These are phyloP conservation scores for Cosmorhoe ocellata DNA, from an alignment of 2,888 invertebrate genomes.

Conservation along the genomic window DNA sequence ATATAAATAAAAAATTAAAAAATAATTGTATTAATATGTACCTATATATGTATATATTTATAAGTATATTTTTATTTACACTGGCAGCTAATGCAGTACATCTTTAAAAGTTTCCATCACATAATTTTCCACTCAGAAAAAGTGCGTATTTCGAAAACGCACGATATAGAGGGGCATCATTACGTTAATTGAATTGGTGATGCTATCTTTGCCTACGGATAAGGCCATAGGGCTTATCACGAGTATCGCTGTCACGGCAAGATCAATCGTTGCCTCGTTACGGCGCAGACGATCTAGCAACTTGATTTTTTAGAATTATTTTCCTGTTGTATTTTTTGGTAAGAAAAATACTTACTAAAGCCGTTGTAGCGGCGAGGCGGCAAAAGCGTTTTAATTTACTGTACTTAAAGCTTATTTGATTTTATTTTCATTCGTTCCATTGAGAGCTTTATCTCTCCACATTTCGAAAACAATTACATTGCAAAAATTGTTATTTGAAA, in stretches of 20 bases:
- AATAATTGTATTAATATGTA: too few relatives aligned
- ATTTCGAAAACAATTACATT: too few relatives aligned
- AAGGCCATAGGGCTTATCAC: conserved; percentile 65
- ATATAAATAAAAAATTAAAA: too few relatives aligned
- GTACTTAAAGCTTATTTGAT: too few relatives aligned
- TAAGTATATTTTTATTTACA: too few relatives aligned
- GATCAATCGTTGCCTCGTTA: conserved; percentile 69
- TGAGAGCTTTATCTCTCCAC: too few relatives aligned
- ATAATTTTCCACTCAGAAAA: conserved; percentile 21
- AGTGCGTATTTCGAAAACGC: conserved; percentile 38
- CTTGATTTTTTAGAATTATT: conserved; percentile 27
- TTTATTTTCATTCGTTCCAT: too few relatives aligned
- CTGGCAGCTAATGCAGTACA: too few relatives aligned
- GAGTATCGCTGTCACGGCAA: conserved; percentile 60
- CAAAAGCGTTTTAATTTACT: too few relatives aligned
- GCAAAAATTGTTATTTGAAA: too few relatives aligned
- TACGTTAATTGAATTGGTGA: conserved; percentile 71
- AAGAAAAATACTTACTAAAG: background rate
- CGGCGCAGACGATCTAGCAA: conserved; percentile 25
- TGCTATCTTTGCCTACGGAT: conserved; percentile 57
- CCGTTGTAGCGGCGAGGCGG: too few relatives aligned
- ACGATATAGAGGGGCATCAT: conserved; percentile 54
- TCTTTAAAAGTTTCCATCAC: conserved; percentile 1
- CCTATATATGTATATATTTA: too few relatives aligned
- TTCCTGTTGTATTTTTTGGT: conserved; percentile 21